phyloP scores from a whole-genome alignment of 2,888 invertebrate genomes.

The Pristionchus fissidentatus region DNA sequence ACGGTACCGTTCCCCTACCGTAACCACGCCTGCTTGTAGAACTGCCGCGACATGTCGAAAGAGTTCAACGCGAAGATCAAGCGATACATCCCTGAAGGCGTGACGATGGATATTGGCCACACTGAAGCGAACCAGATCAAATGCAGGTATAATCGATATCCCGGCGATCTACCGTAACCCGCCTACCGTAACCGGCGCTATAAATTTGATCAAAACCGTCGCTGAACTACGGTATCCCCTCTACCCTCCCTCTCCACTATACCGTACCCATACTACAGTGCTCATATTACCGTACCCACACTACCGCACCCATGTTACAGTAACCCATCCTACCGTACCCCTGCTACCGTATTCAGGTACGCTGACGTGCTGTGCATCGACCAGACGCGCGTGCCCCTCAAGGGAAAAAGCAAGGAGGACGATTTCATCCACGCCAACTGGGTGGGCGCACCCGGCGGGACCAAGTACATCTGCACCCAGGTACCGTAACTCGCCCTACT shows the following conservation, averaged over 20 bases:
- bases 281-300: too few species aligned
- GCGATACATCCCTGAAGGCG: neutral
- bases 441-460: slow-evolving; percentile 41
- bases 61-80: slow-evolving; percentile 45
- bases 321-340: too few species aligned
- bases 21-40: neutral
- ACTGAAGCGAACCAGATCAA: neutral
- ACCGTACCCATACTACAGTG: neutral
- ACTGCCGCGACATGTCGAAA: neutral
- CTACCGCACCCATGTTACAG: too few species aligned
- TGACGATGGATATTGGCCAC: neutral
- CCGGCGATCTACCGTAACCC: too few species aligned
- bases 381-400: slow-evolving; percentile 9
- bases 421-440: slow-evolving; percentile 57
- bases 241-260: too few species aligned
- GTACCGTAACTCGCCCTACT: slow-evolving; percentile 3
- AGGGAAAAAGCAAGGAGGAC: slow-evolving; percentile 1
- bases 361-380: slow-evolving; percentile 40
- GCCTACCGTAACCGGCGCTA: too few species aligned
- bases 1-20: neutral
- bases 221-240: too few species aligned
- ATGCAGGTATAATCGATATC: neutral
- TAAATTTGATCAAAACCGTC: too few species aligned
- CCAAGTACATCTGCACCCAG: slow-evolving; percentile 56
- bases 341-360: slow-evolving; percentile 19